These are phyloP conservation scores for Sebastes taczanowskii DNA, from an alignment of 2,797 vertebrate genomes.

Conservation along the genomic window DNA sequence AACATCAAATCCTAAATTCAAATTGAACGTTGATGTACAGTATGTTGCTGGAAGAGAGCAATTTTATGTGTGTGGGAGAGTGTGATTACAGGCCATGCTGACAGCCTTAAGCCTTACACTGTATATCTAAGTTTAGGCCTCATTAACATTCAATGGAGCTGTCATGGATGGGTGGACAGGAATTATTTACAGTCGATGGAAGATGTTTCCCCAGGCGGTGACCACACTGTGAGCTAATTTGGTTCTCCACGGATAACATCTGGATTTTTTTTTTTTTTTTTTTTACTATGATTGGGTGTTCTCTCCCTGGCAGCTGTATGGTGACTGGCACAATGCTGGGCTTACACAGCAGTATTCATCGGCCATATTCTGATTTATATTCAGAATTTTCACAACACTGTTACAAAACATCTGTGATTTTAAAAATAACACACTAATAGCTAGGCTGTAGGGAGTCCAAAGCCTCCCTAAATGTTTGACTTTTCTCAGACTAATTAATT, in stretches of 20 bases:
- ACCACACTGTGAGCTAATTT: constrained; percentile 37
- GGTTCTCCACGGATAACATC: constrained; percentile 19
- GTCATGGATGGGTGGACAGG: constrained; percentile 42
- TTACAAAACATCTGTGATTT: neutral
- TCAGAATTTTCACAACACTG: neutral
- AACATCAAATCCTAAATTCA: constrained; percentile 19
- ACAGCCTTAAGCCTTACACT: constrained; percentile 24
- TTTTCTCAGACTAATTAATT: neutral
- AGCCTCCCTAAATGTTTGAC: too few species aligned
- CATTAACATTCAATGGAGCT: constrained; percentile 60
- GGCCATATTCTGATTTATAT: neutral
- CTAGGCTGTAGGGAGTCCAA: neutral
- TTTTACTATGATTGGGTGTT: constrained; percentile 2
- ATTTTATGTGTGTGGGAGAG: neutral
- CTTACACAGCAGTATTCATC: neutral
- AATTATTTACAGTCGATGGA: constrained; percentile 41
- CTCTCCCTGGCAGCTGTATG: neutral
- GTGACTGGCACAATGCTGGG: neutral
- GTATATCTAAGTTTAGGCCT: constrained; percentile 45
- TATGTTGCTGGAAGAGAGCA: neutral
- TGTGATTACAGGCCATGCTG: constrained; percentile 46
- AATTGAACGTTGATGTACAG: neutral
- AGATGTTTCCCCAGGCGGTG: constrained; percentile 35
- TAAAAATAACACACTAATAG: neutral
- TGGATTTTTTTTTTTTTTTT: constrained; percentile 5